phyloP scores from a whole-genome alignment of 2,888 invertebrate species.

The Erebia aethiops region DNA sequence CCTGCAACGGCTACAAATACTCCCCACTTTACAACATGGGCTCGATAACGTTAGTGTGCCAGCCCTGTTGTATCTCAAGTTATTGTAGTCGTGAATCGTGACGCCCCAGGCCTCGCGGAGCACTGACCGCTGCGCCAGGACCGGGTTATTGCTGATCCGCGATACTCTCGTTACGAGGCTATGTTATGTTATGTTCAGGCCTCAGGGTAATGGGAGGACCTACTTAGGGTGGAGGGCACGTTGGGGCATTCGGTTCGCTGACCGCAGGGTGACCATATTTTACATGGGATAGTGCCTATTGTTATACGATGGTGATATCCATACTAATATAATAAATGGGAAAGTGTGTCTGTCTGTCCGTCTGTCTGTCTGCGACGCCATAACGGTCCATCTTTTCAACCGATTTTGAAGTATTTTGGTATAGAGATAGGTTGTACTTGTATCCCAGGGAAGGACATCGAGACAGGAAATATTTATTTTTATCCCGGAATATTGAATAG shows the following conservation, averaged over 20 bases:
- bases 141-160: slow-evolving; percentile 32
- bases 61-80: neutral
- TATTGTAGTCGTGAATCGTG: slow-evolving; percentile 13
- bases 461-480: no score
- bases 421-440: no score
- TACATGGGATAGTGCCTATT: neutral
- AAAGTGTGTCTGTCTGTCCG: no score
- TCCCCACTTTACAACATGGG: neutral
- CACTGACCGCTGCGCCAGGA: slow-evolving; percentile 32
- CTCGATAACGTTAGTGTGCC: neutral
- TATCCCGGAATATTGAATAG: no score
- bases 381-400: no score
- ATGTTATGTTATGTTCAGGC: slow-evolving; percentile 5
- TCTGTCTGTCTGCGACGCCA: no score
- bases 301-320: no score
- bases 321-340: no score
- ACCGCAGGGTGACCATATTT: slow-evolving; percentile 33
- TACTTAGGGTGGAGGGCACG: slow-evolving; percentile 50
- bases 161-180: slow-evolving; percentile 1
- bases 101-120: slow-evolving; percentile 27
- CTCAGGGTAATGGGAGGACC: slow-evolving; percentile 16
- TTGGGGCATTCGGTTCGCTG: slow-evolving; percentile 49
- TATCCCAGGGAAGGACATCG: no score
- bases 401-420: no score
- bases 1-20: neutral